phyloP scores from a whole-genome alignment of 2,888 invertebrate species.

The Petrolisthes manimaculis region DNA sequence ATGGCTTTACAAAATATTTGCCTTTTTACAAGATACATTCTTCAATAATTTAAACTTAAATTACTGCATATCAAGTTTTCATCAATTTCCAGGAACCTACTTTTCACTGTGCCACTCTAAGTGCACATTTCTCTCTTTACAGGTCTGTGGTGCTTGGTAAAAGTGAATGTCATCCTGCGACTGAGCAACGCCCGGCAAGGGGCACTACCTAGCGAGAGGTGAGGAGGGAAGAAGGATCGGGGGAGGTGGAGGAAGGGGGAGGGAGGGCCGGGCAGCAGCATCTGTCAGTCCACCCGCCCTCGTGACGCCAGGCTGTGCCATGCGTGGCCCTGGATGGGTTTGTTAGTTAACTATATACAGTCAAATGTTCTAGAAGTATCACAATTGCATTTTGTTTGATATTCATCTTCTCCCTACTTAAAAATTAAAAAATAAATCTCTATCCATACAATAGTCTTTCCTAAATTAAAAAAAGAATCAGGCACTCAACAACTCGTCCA shows the following conservation, averaged over 20 bases:
- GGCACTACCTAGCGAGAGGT: not conserved
- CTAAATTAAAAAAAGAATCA: constrained; percentile 60
- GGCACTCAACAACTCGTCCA: constrained; percentile 61
- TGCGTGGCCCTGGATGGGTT: constrained; percentile 55
- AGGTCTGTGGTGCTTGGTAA: too few relatives aligned
- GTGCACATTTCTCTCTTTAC: too few relatives aligned
- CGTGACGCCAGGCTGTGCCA: constrained; percentile 17
- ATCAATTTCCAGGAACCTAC: too few relatives aligned
- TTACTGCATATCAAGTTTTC: too few relatives aligned
- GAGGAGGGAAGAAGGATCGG: not conserved
- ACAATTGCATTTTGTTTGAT: constrained; percentile 63
- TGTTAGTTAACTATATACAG: constrained; percentile 57
- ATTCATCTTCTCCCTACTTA: constrained; percentile 57
- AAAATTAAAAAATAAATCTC: constrained; percentile 62
- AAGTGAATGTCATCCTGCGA: too few relatives aligned
- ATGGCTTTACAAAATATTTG: too few relatives aligned
- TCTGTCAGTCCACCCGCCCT: not conserved
- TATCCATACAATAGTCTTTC: constrained; percentile 57
- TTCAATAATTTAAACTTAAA: too few relatives aligned
- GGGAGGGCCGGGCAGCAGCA: not conserved
- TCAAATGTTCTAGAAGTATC: constrained; percentile 58
- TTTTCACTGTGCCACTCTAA: too few relatives aligned
- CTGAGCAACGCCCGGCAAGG: not conserved
- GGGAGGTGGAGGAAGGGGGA: not conserved
- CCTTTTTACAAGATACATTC: too few relatives aligned